Conservation (phyloP, 2,797 vertebrate species). For the Poecilia velifera region DNA sequence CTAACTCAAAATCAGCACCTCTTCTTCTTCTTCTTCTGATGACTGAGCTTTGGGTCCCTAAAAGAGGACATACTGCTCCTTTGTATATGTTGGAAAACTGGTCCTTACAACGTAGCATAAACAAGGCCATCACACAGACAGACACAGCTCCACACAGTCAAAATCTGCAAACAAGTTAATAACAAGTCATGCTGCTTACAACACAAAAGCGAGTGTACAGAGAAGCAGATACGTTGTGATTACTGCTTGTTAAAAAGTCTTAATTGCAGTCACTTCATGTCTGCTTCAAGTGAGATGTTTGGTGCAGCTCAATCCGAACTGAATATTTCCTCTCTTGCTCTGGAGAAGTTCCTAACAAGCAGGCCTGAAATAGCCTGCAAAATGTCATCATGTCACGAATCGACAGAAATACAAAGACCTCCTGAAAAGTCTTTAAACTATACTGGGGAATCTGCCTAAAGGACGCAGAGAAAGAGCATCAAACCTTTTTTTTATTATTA, state of each 20-base stretch:
- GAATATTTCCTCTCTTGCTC: conserved; percentile 29
- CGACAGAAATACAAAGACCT: background rate
- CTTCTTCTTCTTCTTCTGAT: background rate
- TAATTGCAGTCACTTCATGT: conserved; percentile 31
- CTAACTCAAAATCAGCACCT: background rate
- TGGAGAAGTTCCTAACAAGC: conserved; percentile 16
- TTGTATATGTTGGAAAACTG: background rate
- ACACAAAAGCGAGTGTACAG: conserved; percentile 6
- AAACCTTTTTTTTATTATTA: background rate
- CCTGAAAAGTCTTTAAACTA: conserved; percentile 17
- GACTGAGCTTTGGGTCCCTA: background rate
- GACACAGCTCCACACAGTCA: conserved; percentile 9
- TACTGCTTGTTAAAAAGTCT: conserved; percentile 46
- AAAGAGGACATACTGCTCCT: background rate
- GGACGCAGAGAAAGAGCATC: background rate
- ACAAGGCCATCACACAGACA: background rate
- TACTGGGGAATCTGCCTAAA: conserved; percentile 15
- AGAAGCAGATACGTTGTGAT: conserved; percentile 22
- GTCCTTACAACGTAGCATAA: background rate
- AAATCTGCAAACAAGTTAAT: conserved; percentile 32
- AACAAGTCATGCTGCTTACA: conserved; percentile 3
- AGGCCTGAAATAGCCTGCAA: conserved; percentile 4
- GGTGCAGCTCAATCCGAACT: conserved; percentile 31
- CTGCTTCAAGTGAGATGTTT: conserved; percentile 9
- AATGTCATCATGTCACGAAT: conserved; percentile 6